Evolutionary conservation across 2,888 invertebrate genomes (phyloP).

Genomic region (Punctoribates punctum): DNA sequence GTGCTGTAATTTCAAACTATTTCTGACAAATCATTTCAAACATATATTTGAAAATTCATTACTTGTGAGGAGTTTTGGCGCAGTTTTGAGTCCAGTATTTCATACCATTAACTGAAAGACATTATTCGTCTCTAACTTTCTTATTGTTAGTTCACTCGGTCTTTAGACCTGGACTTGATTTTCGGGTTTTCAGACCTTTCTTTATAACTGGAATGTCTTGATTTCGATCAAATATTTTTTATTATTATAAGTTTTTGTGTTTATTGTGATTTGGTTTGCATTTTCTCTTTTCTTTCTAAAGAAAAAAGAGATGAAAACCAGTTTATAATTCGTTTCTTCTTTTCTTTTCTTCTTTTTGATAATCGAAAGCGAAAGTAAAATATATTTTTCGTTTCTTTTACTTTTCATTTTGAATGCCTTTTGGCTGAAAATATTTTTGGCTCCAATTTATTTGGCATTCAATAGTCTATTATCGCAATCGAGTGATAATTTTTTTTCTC

Average conservation of each 20-base stretch:
- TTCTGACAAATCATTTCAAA: background rate
- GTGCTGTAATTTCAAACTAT: background rate
- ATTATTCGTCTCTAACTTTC: background rate
- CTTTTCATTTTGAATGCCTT: background rate
- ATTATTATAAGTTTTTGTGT: background rate
- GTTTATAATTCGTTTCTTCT: background rate
- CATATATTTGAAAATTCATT: background rate
- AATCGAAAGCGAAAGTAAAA: constrained; percentile 23
- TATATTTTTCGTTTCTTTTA: background rate
- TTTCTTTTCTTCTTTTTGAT: background rate
- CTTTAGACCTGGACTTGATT: constrained; percentile 2
- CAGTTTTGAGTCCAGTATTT: background rate
- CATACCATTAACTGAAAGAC: background rate
- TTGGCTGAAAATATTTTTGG: background rate
- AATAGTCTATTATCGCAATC: background rate
- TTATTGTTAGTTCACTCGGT: constrained; percentile 5
- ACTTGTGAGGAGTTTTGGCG: background rate
- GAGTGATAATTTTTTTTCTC: background rate
- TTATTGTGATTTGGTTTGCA: background rate
- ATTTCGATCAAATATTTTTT: background rate
- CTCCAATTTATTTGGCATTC: background rate
- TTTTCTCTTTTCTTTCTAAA: background rate
- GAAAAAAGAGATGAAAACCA: background rate
- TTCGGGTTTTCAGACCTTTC: constrained; percentile 2
- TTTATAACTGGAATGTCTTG: background rate